phyloP scores from a whole-genome alignment of 2,113 vertebrate genomes.

The Osmerus mordax region DNA sequence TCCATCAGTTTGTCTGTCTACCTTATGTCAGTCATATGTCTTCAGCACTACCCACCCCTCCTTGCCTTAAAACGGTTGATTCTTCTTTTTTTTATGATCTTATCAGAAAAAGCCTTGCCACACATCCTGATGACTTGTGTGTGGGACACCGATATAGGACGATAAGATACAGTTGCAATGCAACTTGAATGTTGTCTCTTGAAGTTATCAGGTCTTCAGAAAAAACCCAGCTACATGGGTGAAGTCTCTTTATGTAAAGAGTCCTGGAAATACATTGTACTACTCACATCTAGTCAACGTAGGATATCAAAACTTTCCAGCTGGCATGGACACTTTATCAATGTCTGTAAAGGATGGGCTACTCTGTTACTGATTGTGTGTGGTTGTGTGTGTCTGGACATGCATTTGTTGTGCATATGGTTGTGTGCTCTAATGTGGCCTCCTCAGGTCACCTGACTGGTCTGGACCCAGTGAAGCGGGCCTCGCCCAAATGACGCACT shows the following conservation, averaged over 20 bases:
- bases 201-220: background rate
- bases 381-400: background rate
- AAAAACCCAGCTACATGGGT: background rate
- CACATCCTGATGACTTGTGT: background rate
- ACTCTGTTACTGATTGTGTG: no score
- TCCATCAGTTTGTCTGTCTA: constrained; percentile 1
- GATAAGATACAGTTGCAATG: background rate
- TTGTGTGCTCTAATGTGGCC: background rate
- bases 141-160: background rate
- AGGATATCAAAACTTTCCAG: background rate
- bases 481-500: background rate
- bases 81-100: constrained; percentile 12
- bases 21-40: constrained; percentile 16
- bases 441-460: background rate
- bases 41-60: constrained; percentile 5
- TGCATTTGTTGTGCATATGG: background rate
- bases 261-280: background rate
- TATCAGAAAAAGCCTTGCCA: constrained; percentile 32
- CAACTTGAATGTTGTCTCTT: background rate
- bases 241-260: background rate
- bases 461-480: background rate
- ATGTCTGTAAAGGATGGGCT: background rate
- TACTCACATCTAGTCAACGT: background rate
- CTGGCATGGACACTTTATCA: constrained; percentile 1
- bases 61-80: constrained; percentile 55